Evolutionary conservation across 2,797 vertebrate species (phyloP).

Genomic region (Phyllotis vaccarum): DNA sequence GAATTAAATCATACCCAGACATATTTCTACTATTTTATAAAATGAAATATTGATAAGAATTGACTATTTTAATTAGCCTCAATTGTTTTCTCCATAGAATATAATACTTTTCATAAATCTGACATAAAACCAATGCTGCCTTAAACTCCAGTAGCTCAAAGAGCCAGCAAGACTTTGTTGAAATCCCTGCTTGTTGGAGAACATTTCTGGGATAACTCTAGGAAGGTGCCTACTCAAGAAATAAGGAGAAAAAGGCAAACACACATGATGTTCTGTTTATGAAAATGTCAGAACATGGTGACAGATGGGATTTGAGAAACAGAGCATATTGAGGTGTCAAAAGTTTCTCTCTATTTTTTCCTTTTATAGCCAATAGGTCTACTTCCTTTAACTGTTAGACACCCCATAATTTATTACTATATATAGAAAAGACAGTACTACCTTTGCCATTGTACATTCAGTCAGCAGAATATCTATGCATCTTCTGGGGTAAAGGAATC

Average conservation of each 20-base stretch:
- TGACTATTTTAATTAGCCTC: neutral
- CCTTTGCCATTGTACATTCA: neutral
- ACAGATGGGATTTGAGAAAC: slow-evolving; percentile 75
- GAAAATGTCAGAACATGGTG: slow-evolving; percentile 73
- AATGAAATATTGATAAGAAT: neutral
- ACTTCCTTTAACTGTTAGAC: slow-evolving; percentile 47
- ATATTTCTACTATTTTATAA: neutral
- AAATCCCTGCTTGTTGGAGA: slow-evolving; percentile 35
- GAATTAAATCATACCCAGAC: neutral
- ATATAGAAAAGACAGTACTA: neutral
- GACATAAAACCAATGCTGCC: slow-evolving; percentile 19
- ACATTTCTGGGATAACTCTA: slow-evolving; percentile 60
- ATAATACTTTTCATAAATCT: slow-evolving; percentile 22
- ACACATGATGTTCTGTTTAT: slow-evolving; percentile 69
- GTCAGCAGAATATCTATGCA: neutral
- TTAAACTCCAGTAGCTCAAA: neutral
- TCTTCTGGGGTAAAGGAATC: neutral
- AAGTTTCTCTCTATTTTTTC: slow-evolving; percentile 55
- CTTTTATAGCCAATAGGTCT: slow-evolving; percentile 29
- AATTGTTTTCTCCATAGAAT: neutral
- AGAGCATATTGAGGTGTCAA: slow-evolving; percentile 65
- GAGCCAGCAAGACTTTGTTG: neutral
- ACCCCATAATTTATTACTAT: neutral
- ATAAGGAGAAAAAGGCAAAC: slow-evolving; percentile 70
- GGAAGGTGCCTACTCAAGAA: slow-evolving; percentile 40